Evolutionary conservation across 2,113 vertebrate species (phyloP).

Genomic region (Thymallus thymallus): DNA sequence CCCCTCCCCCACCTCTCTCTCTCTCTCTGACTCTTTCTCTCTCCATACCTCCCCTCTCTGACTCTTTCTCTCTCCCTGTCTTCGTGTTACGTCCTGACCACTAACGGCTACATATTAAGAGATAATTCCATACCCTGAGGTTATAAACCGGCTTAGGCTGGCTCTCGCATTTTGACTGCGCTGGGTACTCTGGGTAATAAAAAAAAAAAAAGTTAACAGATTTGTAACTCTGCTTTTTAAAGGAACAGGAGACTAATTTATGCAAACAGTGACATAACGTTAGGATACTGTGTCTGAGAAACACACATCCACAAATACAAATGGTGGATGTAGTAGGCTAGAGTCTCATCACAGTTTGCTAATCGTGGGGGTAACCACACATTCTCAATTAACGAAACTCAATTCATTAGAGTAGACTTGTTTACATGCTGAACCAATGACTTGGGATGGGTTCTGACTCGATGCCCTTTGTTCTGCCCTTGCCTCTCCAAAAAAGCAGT

Average conservation of each 20-base stretch:
- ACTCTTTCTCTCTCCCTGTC: conserved; percentile 40
- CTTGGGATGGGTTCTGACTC: too few species aligned
- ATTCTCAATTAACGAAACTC: too few species aligned
- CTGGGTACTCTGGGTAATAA: conserved; percentile 79
- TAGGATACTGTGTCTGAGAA: conserved; percentile 20
- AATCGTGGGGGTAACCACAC: too few species aligned
- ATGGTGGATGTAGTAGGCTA: neutral
- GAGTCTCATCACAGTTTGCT: neutral
- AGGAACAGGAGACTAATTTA: conserved; percentile 63
- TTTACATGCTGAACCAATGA: too few species aligned
- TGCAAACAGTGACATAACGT: conserved; percentile 24
- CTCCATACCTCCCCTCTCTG: conserved; percentile 5
- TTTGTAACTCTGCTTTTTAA: conserved; percentile 77
- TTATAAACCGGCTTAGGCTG: conserved; percentile 86
- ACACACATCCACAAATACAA: neutral
- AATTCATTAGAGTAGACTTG: too few species aligned
- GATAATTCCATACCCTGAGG: conserved; percentile 74
- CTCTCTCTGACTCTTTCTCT: conserved; percentile 34
- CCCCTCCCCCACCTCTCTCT: conserved; percentile 16
- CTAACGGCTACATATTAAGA: conserved; percentile 75
- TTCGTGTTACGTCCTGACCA: conserved; percentile 68
- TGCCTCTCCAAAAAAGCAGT: too few species aligned
- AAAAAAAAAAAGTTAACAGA: conserved; percentile 49
- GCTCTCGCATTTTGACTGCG: conserved; percentile 69
- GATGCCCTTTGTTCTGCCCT: too few species aligned